These are phyloP conservation scores for Syrmaticus mikado DNA, from an alignment of 2,113 vertebrate genomes.

Conservation along the genomic window DNA sequence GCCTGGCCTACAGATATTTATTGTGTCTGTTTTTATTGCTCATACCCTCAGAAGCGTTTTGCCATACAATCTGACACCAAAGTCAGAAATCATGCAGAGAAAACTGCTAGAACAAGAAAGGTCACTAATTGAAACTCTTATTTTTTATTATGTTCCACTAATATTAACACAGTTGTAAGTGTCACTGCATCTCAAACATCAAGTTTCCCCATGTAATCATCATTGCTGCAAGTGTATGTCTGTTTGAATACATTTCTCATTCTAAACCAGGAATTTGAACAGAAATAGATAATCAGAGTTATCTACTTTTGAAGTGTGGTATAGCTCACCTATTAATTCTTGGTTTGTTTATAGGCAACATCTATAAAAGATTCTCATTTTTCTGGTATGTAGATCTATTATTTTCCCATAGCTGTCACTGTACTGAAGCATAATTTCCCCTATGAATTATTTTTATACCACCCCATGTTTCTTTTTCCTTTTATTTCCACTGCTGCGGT, in stretches of 20 bases:
- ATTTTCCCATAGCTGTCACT: neutral
- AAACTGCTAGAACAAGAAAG: slow-evolving; percentile 60
- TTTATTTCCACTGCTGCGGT: neutral
- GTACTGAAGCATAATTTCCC: neutral
- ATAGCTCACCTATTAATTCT: slow-evolving; percentile 15
- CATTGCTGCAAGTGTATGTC: slow-evolving; percentile 17
- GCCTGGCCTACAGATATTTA: slow-evolving; percentile 68
- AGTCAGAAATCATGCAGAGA: slow-evolving; percentile 61
- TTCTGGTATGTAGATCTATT: neutral
- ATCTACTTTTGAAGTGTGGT: neutral
- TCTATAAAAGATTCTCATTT: neutral
- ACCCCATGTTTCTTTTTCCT: neutral
- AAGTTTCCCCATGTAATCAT: slow-evolving; percentile 24
- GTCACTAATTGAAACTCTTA: slow-evolving; percentile 61
- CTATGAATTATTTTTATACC: neutral
- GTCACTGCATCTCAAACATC: slow-evolving; percentile 29
- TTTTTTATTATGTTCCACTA: slow-evolving; percentile 50
- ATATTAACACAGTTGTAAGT: slow-evolving; percentile 65
- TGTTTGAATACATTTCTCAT: slow-evolving; percentile 22
- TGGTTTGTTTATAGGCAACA: slow-evolving; percentile 1
- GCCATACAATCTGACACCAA: slow-evolving; percentile 53
- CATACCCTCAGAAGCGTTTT: slow-evolving; percentile 60
- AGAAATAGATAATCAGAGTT: neutral
- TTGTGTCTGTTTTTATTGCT: slow-evolving; percentile 65
- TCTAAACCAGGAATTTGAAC: neutral